phyloP scores from a whole-genome alignment of 1,140 invertebrate genomes.

The Campoletis sonorensis region DNA sequence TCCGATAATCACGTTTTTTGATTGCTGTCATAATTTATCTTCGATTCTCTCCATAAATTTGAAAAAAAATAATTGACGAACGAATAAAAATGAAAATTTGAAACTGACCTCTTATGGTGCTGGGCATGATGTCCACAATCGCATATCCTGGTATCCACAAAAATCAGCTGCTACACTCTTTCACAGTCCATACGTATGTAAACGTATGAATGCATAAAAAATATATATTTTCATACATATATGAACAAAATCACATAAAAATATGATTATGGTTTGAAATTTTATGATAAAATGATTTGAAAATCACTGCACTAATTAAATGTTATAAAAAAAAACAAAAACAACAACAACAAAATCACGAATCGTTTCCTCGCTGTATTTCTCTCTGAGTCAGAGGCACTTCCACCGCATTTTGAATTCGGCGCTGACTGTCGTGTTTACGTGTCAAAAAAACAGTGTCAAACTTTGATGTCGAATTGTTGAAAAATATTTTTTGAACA shows the following conservation, averaged over 20 bases:
- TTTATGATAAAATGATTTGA: neutral
- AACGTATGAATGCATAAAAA: too few relatives aligned
- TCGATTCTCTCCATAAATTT: too few relatives aligned
- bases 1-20: too few relatives aligned
- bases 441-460: too few relatives aligned
- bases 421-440: neutral
- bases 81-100: too few relatives aligned
- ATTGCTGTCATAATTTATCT: too few relatives aligned
- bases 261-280: neutral
- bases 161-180: conserved; percentile 33
- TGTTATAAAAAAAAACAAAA: too few relatives aligned
- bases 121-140: conserved; percentile 75
- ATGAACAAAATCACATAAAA: neutral
- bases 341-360: too few relatives aligned
- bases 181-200: neutral
- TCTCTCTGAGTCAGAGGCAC: conserved; percentile 52
- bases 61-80: too few relatives aligned
- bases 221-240: neutral
- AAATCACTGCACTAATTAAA: neutral
- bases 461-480: too few relatives aligned
- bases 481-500: too few relatives aligned
- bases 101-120: conserved; percentile 77
- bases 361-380: neutral
- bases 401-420: conserved; percentile 59
- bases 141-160: conserved; percentile 73